phyloP scores from a whole-genome alignment of 2,113 vertebrate genomes.

The Callionymus lyra region DNA sequence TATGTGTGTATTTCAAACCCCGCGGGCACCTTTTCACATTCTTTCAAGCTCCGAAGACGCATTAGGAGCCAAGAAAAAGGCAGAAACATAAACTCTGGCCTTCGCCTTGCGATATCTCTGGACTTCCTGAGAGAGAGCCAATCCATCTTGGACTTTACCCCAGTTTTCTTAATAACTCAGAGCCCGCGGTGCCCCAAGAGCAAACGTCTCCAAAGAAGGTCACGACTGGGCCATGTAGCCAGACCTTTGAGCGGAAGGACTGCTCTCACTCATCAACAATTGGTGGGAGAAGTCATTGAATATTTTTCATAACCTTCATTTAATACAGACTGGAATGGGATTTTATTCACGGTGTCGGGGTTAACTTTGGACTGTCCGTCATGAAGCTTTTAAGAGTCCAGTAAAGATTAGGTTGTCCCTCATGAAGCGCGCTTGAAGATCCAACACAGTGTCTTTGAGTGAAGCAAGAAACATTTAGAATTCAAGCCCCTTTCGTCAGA shows the following conservation, averaged over 20 bases:
- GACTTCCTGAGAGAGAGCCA: conserved; percentile 16
- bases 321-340: too few relatives aligned
- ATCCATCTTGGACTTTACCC: conserved; percentile 25
- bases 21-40: conserved; percentile 51
- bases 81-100: conserved; percentile 28
- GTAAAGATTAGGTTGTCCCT: too few relatives aligned
- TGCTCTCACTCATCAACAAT: too few relatives aligned
- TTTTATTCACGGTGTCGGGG: too few relatives aligned
- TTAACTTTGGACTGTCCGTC: too few relatives aligned
- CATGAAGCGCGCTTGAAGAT: too few relatives aligned
- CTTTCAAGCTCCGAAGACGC: conserved; percentile 32
- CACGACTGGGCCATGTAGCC: conserved; percentile 13
- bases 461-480: too few relatives aligned
- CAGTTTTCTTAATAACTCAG: conserved; percentile 38
- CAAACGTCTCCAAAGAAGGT: conserved; percentile 18
- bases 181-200: conserved; percentile 27
- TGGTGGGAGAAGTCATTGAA: too few relatives aligned
- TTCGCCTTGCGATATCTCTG: conserved; percentile 13
- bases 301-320: too few relatives aligned
- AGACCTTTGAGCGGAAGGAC: conserved; percentile 12
- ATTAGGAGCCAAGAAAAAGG: conserved; percentile 34
- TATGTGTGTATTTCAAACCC: conserved; percentile 50
- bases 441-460: too few relatives aligned
- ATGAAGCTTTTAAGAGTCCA: too few relatives aligned
- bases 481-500: too few relatives aligned